phyloP scores from a whole-genome alignment of 2,113 vertebrate genomes.

The Pseudolaguvia tuberculata region DNA sequence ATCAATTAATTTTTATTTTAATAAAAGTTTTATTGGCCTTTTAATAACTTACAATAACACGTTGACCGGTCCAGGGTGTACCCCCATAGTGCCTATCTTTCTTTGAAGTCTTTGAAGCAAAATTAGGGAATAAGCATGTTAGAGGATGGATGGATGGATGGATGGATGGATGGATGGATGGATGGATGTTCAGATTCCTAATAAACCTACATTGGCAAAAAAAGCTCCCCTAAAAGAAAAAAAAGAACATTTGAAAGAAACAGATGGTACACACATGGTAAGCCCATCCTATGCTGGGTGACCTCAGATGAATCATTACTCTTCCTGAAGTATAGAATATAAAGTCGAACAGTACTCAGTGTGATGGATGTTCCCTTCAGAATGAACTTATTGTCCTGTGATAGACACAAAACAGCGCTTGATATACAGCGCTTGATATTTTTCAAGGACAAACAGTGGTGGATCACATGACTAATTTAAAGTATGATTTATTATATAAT shows the following conservation, averaged over 20 bases:
- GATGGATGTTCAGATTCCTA: too few relatives aligned
- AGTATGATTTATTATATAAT: background rate
- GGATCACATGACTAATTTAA: background rate
- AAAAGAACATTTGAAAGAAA: background rate
- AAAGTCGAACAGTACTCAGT: background rate
- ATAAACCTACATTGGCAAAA: background rate
- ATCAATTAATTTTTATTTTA: background rate
- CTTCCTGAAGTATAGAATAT: background rate
- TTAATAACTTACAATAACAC: background rate
- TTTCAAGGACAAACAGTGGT: background rate
- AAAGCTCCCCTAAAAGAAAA: background rate
- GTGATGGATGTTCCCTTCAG: background rate
- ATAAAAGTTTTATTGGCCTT: background rate
- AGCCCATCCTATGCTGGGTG: background rate
- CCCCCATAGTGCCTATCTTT: background rate
- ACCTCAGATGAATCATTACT: background rate
- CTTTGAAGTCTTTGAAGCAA: background rate
- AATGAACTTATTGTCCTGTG: background rate
- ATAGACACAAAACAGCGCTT: background rate
- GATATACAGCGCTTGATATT: background rate
- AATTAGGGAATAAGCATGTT: too few relatives aligned
- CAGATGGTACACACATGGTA: background rate
- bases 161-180: background rate
- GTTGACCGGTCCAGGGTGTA: too few relatives aligned
- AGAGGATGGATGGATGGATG: too few relatives aligned